Evolutionary conservation across 2,113 vertebrate genomes (phyloP).

Genomic region (Elephantulus edwardii): DNA sequence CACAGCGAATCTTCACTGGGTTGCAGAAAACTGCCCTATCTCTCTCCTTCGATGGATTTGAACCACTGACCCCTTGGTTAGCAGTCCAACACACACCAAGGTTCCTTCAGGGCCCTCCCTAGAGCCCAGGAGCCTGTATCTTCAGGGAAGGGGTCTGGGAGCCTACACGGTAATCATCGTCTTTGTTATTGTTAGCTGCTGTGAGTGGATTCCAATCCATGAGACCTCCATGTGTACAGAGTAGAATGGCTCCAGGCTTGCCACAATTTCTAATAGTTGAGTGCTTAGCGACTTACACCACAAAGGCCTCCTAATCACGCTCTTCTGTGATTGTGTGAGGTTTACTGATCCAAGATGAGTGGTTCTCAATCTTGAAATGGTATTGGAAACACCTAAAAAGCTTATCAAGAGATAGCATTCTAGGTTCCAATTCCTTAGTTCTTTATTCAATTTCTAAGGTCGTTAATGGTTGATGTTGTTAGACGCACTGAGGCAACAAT

Average conservation of each 20-base stretch:
- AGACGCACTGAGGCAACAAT: neutral
- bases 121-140: neutral
- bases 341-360: neutral
- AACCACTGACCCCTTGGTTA: too few species aligned
- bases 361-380: accelerated
- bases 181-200: neutral
- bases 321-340: neutral
- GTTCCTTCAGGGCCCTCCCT: too few species aligned
- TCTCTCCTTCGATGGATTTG: too few species aligned
- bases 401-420: too few species aligned
- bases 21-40: too few species aligned
- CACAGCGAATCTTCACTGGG: too few species aligned
- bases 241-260: neutral
- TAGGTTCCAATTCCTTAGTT: neutral
- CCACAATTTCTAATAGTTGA: neutral
- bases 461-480: neutral
- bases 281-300: neutral
- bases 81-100: too few species aligned
- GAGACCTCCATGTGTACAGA: neutral
- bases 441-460: neutral
- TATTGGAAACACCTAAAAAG: neutral
- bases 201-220: neutral
- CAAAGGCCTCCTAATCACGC: neutral
- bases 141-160: neutral
- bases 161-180: neutral